Conservation (phyloP, 2,113 vertebrate genomes). For the Pristiophorus japonicus region DNA sequence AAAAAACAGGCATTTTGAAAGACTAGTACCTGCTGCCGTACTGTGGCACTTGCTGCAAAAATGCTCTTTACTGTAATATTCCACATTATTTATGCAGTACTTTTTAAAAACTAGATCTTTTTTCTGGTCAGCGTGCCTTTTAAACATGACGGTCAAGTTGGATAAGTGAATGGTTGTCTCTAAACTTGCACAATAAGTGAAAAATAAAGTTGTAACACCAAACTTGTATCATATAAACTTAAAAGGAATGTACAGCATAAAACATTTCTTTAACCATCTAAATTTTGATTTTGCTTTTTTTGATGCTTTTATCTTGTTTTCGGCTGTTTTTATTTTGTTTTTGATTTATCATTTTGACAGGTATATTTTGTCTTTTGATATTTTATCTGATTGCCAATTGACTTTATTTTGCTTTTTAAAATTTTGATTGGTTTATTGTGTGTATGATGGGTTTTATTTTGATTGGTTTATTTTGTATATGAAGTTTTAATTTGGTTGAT, state of each 20-base stretch:
- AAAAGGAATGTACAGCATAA: neutral
- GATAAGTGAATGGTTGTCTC: neutral
- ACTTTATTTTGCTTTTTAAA: too few species aligned
- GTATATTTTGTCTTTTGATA: too few species aligned
- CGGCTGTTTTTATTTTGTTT: too few species aligned
- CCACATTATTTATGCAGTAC: conserved; percentile 73
- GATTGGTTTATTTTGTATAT: too few species aligned
- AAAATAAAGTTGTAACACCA: neutral
- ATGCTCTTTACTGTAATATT: conserved; percentile 74
- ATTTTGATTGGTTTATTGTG: too few species aligned
- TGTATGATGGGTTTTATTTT: too few species aligned
- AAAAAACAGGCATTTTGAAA: conserved; percentile 51
- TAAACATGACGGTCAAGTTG: neutral
- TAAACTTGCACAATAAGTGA: neutral
- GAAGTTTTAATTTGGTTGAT: neutral
- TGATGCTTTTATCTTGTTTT: neutral
- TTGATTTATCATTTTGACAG: too few species aligned
- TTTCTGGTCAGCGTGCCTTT: neutral
- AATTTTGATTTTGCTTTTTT: neutral
- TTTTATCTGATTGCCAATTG: too few species aligned
- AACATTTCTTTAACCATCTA: neutral
- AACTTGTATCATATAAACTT: neutral
- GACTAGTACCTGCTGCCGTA: conserved; percentile 60
- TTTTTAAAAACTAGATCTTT: neutral
- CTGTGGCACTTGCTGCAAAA: conserved; percentile 61